Conservation (phyloP, 1,140 invertebrate genomes). For the Homarus americanus region DNA sequence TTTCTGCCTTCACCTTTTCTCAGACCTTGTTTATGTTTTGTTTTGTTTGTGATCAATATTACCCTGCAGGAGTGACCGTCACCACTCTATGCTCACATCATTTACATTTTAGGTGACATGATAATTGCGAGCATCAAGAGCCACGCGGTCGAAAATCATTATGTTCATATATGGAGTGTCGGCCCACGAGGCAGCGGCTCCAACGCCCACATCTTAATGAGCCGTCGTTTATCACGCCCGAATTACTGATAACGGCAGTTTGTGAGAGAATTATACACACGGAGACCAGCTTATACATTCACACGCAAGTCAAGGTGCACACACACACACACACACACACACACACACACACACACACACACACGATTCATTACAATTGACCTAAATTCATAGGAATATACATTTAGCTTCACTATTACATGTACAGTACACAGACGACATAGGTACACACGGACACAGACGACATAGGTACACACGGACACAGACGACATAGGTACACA, state of each 20-base stretch:
- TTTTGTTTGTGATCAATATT: neutral
- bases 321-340: neutral
- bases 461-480: neutral
- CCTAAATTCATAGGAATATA: too few species aligned
- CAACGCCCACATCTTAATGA: slow-evolving; percentile 7
- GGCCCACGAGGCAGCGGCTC: neutral
- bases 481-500: neutral
- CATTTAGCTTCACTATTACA: too few species aligned
- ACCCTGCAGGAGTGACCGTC: neutral
- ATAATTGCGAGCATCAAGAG: slow-evolving; percentile 17
- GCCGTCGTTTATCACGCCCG: neutral
- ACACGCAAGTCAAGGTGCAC: neutral
- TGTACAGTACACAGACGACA: too few species aligned
- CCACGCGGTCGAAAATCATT: slow-evolving; percentile 39
- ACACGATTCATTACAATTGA: too few species aligned
- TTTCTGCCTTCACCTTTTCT: too few species aligned
- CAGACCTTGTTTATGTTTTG: too few species aligned
- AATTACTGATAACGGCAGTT: neutral
- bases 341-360: too few species aligned
- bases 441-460: neutral
- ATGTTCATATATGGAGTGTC: slow-evolving; percentile 35
- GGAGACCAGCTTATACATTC: neutral
- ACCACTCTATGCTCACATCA: neutral
- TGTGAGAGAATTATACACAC: neutral
- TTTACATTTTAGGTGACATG: neutral